A percentile compares a stretch with the other conserved stretches of the same genome.
Evolutionary conservation across 1,140 invertebrate genomes (phyloP).

Genomic region (Metopolophium dirhodum): DNA sequence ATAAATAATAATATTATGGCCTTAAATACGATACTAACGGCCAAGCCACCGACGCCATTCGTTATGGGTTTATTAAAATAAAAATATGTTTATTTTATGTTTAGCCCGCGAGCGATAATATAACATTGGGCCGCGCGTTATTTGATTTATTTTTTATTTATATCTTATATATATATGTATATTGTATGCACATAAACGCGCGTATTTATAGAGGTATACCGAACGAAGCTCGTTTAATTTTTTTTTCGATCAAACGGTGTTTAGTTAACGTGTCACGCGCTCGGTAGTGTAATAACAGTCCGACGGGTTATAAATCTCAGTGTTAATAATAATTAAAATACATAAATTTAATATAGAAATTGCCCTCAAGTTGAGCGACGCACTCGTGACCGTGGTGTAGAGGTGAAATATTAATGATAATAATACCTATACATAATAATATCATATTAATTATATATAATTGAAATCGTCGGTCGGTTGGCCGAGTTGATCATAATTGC

Average conservation of each 20-base stretch:
- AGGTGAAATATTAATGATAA: slow-evolving; percentile 11
- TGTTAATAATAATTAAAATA: slow-evolving; percentile 8
- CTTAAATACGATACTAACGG: background rate
- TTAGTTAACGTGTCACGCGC: slow-evolving; percentile 27
- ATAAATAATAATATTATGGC: slow-evolving; percentile 1
- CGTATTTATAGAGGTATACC: background rate
- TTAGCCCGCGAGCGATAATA: background rate
- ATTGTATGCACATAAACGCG: background rate
- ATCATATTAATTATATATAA: background rate
- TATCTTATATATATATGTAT: background rate
- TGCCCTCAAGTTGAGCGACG: background rate
- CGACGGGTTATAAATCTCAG: background rate
- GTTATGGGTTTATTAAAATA: slow-evolving; percentile 12
- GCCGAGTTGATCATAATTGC: background rate
- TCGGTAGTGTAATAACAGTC: slow-evolving; percentile 22
- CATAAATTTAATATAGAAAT: slow-evolving; percentile 21
- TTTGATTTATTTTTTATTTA: slow-evolving; percentile 25
- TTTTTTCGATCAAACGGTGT: slow-evolving; percentile 8
- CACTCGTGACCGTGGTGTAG: background rate
- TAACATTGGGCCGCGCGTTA: background rate
- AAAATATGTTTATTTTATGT: slow-evolving; percentile 20
- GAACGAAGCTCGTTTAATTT: slow-evolving; percentile 21
- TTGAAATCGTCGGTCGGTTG: background rate
- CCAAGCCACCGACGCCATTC: background rate
- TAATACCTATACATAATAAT: background rate